These are phyloP conservation scores for Phataginus tricuspis DNA, from an alignment of 2,797 vertebrate species.

Conservation along the genomic window DNA sequence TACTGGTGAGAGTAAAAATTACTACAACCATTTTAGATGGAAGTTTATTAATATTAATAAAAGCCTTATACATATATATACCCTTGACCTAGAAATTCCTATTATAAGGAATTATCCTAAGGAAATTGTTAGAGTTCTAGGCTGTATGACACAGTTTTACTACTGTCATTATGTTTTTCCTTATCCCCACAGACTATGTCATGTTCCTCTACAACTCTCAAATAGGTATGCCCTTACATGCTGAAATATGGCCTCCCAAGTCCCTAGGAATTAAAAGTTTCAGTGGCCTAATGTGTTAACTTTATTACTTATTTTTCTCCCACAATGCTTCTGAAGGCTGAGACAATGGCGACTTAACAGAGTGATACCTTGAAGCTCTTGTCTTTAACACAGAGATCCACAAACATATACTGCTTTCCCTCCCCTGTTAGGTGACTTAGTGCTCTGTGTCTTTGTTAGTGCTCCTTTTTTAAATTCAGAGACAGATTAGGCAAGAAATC, in stretches of 20 bases:
- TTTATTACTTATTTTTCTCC: background rate
- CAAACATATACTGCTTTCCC: background rate
- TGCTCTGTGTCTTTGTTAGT: background rate
- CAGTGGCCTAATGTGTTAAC: background rate
- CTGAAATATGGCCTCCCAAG: background rate
- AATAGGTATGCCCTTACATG: background rate
- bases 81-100: background rate
- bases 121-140: background rate
- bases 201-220: background rate
- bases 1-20: background rate
- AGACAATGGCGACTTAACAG: background rate
- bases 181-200: background rate
- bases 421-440: background rate
- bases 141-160: background rate
- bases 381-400: background rate
- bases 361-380: background rate
- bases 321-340: background rate
- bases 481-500: background rate
- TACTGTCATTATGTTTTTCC: background rate
- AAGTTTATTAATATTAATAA: background rate
- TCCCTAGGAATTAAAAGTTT: background rate
- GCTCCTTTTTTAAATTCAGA: background rate
- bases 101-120: background rate
- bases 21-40: background rate
- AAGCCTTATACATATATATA: background rate